phyloP scores from a whole-genome alignment of 2,888 invertebrate species.

The Erebia palarica region DNA sequence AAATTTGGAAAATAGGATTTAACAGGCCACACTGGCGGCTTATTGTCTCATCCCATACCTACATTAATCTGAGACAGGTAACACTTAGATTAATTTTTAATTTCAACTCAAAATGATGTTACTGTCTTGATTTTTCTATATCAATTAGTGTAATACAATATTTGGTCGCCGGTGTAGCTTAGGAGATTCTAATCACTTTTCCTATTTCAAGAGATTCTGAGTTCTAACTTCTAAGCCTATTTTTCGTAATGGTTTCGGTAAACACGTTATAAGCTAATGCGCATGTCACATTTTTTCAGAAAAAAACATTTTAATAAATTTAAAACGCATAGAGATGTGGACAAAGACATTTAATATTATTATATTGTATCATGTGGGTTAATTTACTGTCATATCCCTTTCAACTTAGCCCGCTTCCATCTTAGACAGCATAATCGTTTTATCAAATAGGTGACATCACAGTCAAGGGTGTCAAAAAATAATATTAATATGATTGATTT shows the following conservation, averaged over 20 bases:
- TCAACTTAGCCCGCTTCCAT: no score
- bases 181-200: background rate
- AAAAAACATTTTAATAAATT: background rate
- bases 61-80: no score
- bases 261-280: background rate
- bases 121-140: background rate
- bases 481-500: no score
- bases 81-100: no score
- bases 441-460: no score
- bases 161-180: background rate
- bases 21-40: background rate
- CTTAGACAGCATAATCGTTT: no score
- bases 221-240: conserved; percentile 8
- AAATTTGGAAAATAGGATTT: background rate
- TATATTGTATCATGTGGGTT: no score
- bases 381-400: background rate
- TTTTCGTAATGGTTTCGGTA: conserved; percentile 33
- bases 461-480: no score
- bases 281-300: background rate
- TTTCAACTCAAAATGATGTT: no score
- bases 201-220: conserved; percentile 6
- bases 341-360: no score
- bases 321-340: no score
- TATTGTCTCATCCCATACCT: background rate
- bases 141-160: background rate